phyloP scores from a whole-genome alignment of 2,113 vertebrate genomes.

The Loxodonta africana region DNA sequence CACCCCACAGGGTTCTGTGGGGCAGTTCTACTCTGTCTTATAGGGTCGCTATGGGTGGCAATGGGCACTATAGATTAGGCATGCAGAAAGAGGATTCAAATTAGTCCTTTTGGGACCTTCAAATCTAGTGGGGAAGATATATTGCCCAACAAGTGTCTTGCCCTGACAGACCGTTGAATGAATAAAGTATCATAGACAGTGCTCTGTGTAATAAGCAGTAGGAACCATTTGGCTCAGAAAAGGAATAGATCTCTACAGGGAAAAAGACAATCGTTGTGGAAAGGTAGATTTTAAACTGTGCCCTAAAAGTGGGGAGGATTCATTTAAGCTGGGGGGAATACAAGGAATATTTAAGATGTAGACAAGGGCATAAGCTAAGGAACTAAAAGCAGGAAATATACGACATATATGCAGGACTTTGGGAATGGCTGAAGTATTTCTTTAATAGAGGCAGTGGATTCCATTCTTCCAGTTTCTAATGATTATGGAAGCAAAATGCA shows the following conservation, averaged over 20 bases:
- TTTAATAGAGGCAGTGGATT: neutral
- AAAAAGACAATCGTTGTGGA: neutral
- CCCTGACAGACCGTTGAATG: neutral
- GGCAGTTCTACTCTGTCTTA: too few relatives aligned
- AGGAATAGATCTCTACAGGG: neutral
- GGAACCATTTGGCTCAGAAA: neutral
- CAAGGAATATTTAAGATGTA: neutral
- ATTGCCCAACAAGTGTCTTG: neutral
- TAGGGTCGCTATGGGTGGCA: too few relatives aligned
- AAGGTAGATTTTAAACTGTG: neutral
- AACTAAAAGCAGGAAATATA: neutral
- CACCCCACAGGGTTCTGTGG: too few relatives aligned
- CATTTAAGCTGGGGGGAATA: neutral
- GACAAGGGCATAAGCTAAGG: neutral
- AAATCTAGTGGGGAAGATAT: too few relatives aligned
- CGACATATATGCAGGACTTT: neutral
- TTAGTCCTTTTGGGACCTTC: neutral
- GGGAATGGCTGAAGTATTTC: neutral
- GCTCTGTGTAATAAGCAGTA: neutral
- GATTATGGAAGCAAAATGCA: neutral
- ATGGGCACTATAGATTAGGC: neutral
- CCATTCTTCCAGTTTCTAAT: neutral
- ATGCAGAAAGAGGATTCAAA: neutral
- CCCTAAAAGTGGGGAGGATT: neutral
- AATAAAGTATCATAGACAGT: neutral